Conservation (phyloP, 1,140 invertebrate species). For the Ostrea denselamellosa region DNA sequence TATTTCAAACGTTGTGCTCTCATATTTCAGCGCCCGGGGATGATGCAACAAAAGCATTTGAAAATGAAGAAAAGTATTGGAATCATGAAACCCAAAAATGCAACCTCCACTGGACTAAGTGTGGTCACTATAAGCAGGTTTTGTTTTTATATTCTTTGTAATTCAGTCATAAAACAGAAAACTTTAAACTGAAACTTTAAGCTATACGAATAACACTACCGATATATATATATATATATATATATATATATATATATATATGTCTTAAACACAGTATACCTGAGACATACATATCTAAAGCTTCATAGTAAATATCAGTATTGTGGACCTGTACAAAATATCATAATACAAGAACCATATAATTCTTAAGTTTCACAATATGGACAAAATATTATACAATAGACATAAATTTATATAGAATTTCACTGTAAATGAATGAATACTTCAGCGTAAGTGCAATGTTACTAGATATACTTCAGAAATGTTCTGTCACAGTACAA, state of each 20-base stretch:
- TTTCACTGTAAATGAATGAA: too few relatives aligned
- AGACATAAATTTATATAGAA: too few relatives aligned
- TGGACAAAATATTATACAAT: background rate
- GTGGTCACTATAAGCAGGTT: constrained; percentile 9
- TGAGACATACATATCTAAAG: too few relatives aligned
- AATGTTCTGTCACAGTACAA: too few relatives aligned
- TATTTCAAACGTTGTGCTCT: background rate
- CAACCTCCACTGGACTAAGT: background rate
- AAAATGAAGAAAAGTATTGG: background rate
- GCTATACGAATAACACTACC: background rate
- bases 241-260: too few relatives aligned
- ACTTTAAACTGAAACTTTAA: too few relatives aligned
- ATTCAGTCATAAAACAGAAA: background rate
- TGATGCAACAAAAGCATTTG: background rate
- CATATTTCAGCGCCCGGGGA: background rate
- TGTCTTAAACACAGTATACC: too few relatives aligned
- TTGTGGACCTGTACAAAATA: background rate
- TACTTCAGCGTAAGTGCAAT: too few relatives aligned
- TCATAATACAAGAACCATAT: background rate
- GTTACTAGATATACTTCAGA: too few relatives aligned
- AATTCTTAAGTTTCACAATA: background rate
- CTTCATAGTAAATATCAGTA: too few relatives aligned
- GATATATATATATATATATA: too few relatives aligned
- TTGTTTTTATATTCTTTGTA: background rate
- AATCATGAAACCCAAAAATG: background rate